A percentile compares a stretch with the other conserved stretches of the same genome.
Evolutionary conservation across 1,140 invertebrate genomes (phyloP).

Genomic region (Temnothorax nylanderi): DNA sequence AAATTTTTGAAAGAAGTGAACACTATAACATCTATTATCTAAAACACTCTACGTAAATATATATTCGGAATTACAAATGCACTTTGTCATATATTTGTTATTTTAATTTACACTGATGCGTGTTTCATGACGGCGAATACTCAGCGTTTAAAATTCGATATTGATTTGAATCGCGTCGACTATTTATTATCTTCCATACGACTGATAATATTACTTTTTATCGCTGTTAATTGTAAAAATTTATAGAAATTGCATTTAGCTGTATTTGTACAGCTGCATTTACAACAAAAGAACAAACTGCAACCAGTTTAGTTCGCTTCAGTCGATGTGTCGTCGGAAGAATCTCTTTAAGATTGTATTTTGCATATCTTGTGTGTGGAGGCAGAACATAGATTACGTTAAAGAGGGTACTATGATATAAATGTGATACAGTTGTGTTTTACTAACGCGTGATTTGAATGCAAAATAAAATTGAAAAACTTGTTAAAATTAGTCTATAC

Average conservation of each 20-base stretch:
- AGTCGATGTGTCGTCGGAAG: background rate
- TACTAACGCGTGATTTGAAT: background rate
- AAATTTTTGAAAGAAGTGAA: background rate
- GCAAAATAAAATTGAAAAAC: background rate
- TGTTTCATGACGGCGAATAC: background rate
- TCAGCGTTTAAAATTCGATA: constrained; percentile 21
- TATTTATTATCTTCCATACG: background rate
- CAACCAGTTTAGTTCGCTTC: background rate
- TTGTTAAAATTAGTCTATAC: background rate
- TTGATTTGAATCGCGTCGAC: background rate
- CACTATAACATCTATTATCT: background rate
- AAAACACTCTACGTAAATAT: background rate
- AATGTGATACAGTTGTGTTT: background rate
- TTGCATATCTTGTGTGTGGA: background rate
- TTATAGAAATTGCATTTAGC: background rate
- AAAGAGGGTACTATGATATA: background rate
- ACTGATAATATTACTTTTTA: background rate
- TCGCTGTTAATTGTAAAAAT: background rate
- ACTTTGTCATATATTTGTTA: background rate
- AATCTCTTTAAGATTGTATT: background rate
- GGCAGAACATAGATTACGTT: background rate
- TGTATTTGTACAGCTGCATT: constrained; percentile 34
- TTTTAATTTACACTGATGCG: constrained; percentile 13
- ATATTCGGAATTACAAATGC: background rate
- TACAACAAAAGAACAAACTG: background rate